Base-by-base conservation (phyloP, 2,797 vertebrate species). In the Harpagifer antarcticus region DNA sequence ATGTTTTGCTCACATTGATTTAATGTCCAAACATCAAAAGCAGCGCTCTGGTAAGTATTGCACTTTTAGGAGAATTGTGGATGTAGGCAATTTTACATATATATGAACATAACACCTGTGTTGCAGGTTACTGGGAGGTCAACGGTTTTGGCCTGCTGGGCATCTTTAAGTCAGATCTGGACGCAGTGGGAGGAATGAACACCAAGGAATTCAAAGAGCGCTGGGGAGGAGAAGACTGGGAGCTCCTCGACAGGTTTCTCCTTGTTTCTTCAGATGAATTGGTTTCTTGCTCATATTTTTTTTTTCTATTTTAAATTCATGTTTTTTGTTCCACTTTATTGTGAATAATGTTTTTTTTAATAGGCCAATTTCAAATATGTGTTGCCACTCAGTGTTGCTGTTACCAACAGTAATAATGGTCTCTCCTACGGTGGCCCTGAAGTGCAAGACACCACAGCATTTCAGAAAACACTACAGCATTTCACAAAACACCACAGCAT, bases 171-270 rank as follows among this genome's bases (percentile, higher is more conserved):
- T 98, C 98, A 5, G 98, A 99, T 87, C 90, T 99, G 91, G 93
- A 95, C 43, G 89, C 86, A 52, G 94, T 97, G 0, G 98, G 98
- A 65, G 98, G 98, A 76, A 99, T 99, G 98, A 99, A 99, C 90
- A 98, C 97, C 16, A 91, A 79, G 85, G 98, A 99, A 42, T 99
- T 95, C 88, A 96, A 79, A 33, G 95, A 97, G 57, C 95, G 93
- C 74, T 99, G 98, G 98, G 98, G 98, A 56, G 98, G 98, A 91
- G 98, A 99, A 74, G 98, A 99, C 93, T 99, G 98, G 98, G 98
- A 99, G 58, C 95, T 99, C 8, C 93, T 99, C 17, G 98, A 99
- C 94, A 96, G 98, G 98, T 99, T 66, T 83, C 84, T 56, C 9
- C n/a, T 71, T 8, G 5, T 5, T 52, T 65, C 10, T n/a, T n/a